Percentiles rank a stretch among this genome's conserved stretches.
Evolutionary conservation across 1,140 invertebrate species (phyloP).

Genomic region (Zaprionus tsacasi): DNA sequence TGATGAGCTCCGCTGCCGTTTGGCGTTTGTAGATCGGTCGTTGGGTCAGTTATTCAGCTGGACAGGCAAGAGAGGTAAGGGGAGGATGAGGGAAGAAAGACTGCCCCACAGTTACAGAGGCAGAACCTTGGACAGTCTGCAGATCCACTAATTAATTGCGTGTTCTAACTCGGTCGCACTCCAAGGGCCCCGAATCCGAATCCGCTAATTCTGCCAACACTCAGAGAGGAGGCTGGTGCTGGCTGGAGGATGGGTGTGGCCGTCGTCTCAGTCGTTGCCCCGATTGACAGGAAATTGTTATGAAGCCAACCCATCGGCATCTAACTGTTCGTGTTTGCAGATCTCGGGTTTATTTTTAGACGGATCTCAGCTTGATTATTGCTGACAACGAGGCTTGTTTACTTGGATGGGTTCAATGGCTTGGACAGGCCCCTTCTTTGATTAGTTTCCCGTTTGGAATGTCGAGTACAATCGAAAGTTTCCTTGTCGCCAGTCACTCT

Average conservation of each 20-base stretch:
- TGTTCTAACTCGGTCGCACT: conserved; percentile 56
- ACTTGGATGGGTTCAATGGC: conserved; percentile 55
- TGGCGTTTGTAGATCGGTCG: conserved; percentile 16
- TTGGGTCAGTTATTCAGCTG: conserved; percentile 21
- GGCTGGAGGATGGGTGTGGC: conserved; percentile 26
- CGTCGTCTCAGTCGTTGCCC: conserved; percentile 48
- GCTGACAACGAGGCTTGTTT: conserved; percentile 21
- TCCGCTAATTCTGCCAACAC: conserved; percentile 23
- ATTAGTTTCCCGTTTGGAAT: conserved; percentile 40
- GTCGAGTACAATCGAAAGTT: conserved; percentile 69
- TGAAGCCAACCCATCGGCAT: conserved; percentile 38
- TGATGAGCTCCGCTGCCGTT: conserved; percentile 70
- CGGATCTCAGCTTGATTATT: conserved; percentile 36
- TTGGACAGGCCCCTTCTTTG: conserved; percentile 34
- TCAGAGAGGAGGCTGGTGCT: conserved; percentile 9
- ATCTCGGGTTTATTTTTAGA: conserved; percentile 41
- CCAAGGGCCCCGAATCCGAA: conserved; percentile 33
- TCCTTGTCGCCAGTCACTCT: conserved; percentile 40
- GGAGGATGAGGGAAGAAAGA: neutral
- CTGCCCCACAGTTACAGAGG: conserved; percentile 23
- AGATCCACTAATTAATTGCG: conserved; percentile 72
- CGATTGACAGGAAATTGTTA: conserved; percentile 73
- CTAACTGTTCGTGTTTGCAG: conserved; percentile 38
- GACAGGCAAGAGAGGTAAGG: too few species aligned
- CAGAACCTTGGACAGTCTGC: conserved; percentile 4